Base-by-base conservation (phyloP, 2,888 invertebrate species). In the Rotaria magnacalcarata region DNA sequence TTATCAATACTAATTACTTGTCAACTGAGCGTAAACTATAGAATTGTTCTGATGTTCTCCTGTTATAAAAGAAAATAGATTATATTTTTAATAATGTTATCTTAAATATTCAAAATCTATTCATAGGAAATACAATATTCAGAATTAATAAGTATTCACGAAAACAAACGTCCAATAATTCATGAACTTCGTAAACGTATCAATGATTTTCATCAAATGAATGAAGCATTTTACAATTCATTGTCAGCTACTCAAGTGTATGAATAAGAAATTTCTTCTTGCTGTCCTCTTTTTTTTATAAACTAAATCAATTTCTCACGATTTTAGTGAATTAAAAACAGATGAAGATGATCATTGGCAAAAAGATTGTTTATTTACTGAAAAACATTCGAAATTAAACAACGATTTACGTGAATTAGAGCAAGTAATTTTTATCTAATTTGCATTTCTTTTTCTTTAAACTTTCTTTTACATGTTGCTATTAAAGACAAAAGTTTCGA, bases 211-310 rank as follows among this genome's bases (percentile, higher is more conserved):
- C 67, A 67, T 67, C 34, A 27, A 19, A 34, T 67, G 67, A 67
- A 67, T 67, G 67, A 67, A 34, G 27, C 67, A 67, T 67, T 67
- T 67, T 67, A 67, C 19, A 67, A 67, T 67, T 67, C 67, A 4
- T 34, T 67, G 34, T 34, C 67, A 34, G 16, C 67, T 67, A 67
- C 67, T 6, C 67, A 67, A 67, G 67, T 67, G 67, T 67, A 67
- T 11, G 58, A 60, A n/a, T n/a, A 10, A 60, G 27, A 11, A 2
- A 34, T 67, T 27, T 19, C 11, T 5, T 50, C 50, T 50, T 50
- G 50, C 8, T 1, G 1, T 11, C 10, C 50, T 50, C 50, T 11
- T 11, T 50, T 8, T 67, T 67, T 67, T 2, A 27, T 27, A 10
- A 60, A 27, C 27, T n/a, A 19, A 27, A 14, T 60, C 16, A 1